Base-by-base conservation (phyloP, 64 coral and sea anemone genomes). In the Cladopsammia gracilis region DNA sequence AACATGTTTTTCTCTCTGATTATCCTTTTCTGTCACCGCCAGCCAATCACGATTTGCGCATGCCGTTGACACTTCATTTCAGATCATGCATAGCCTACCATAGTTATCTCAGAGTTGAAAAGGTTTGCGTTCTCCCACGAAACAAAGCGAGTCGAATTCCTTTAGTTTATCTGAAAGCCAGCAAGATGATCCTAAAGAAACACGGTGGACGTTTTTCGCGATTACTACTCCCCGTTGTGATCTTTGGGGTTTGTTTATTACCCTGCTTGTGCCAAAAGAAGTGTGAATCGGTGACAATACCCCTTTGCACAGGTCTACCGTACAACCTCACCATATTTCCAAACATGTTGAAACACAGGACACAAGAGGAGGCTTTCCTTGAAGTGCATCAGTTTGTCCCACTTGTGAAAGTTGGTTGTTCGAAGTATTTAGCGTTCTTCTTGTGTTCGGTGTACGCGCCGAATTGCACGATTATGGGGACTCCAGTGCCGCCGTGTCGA, bases 341-440 rank as follows among this genome's bases (percentile, higher is more conserved):
- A 20, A 98, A 98, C 89, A 89, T 88, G 78, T 66, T 98, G n/a
- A 89, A 75, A 43, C 96, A 98, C 34, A 76, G 89, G 54, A 98
- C 92, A 15, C 96, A 98, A 72, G 93, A 98, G 7, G 89, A 98
- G 49, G 96, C 96, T 45, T 89, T 78, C 42, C 66, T 95, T n/a
- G 96, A 95, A 75, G 92, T 98, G 6, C 96, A 90, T 62, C 92
- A 98, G 86, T 98, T 98, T 79, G 94, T 94, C 64, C 92, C 92
- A 26, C 85, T 94, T 6, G 93, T 98, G 6, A 94, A 95, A 89
- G 92, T 98, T 48, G 83, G 64, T 14, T 98, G 96, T 47, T 98
- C 96, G 19, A 56, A 78, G 60, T 90, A 98, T 77, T 62, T 98
- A n/a, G 96, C 92, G 50, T 95, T 94, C 86, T 98, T 98, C 67